Percentiles rank a stretch among this genome's conserved stretches.
These are phyloP conservation scores for Drosophila sp. DNA, from an alignment of 1,140 invertebrate genomes.

Conservation along the genomic window DNA sequence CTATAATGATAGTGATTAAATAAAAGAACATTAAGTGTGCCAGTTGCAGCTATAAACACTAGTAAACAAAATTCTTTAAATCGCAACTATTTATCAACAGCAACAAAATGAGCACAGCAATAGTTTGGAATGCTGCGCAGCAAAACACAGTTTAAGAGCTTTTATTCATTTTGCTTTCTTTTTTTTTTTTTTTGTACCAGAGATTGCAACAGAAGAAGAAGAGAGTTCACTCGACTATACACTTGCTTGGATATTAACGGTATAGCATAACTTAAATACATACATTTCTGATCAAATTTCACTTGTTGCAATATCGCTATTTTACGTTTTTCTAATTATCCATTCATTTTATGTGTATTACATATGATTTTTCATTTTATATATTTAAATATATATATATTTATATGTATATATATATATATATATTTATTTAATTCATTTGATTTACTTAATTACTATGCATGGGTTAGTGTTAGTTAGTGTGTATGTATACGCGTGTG, in stretches of 20 bases:
- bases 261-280: constrained; percentile 4
- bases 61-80: constrained; percentile 45
- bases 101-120: constrained; percentile 50
- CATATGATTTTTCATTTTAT: constrained; percentile 34
- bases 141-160: constrained; percentile 39
- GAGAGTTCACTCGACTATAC: constrained; percentile 7
- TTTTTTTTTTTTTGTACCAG: constrained; percentile 28
- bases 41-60: constrained; percentile 47
- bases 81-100: constrained; percentile 45
- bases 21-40: constrained; percentile 17
- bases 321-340: constrained; percentile 9
- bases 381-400: constrained; percentile 46
- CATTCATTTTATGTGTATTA: constrained; percentile 27
- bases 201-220: constrained; percentile 27
- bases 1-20: not conserved
- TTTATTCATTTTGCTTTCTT: constrained; percentile 25
- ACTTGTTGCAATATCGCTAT: constrained; percentile 27
- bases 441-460: constrained; percentile 70
- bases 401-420: constrained; percentile 55
- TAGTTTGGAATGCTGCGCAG: constrained; percentile 39
- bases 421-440: constrained; percentile 65
- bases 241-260: not conserved
- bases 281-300: constrained; percentile 10
- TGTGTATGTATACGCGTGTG: constrained; percentile 21
- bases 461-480: constrained; percentile 38